Conservation (phyloP, 2,797 vertebrate genomes). For the Phrynocephalus vlangalii region DNA sequence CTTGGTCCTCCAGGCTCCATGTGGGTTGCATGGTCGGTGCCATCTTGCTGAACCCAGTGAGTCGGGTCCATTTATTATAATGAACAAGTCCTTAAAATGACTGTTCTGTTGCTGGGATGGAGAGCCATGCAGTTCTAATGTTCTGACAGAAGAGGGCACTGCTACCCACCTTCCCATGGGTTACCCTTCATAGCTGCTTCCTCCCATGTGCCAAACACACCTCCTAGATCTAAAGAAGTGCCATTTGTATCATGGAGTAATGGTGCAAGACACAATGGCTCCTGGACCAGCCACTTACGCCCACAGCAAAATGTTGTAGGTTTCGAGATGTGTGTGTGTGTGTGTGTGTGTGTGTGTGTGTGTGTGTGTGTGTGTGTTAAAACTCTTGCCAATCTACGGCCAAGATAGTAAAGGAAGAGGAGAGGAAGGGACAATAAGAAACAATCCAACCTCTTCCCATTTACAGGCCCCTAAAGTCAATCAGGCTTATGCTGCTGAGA, state of each 20-base stretch:
- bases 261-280: background rate
- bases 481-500: slow-evolving; percentile 8
- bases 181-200: background rate
- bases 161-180: background rate
- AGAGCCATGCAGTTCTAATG: background rate
- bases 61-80: background rate
- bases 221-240: background rate
- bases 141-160: slow-evolving; percentile 29
- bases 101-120: background rate
- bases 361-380: background rate
- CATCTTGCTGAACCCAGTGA: no score
- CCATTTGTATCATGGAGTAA: background rate
- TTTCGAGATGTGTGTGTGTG: background rate
- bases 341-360: no score
- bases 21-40: no score
- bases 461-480: background rate
- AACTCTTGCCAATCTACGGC: background rate
- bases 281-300: background rate
- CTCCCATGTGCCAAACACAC: background rate
- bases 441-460: background rate
- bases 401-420: background rate
- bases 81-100: background rate
- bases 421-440: background rate
- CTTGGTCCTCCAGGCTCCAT: no score
- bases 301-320: background rate